Evolutionary conservation across 2,797 vertebrate genomes (phyloP), one percentile per base, ranked within the genome.

Genomic region (Sebastes trivittatus): DNA sequence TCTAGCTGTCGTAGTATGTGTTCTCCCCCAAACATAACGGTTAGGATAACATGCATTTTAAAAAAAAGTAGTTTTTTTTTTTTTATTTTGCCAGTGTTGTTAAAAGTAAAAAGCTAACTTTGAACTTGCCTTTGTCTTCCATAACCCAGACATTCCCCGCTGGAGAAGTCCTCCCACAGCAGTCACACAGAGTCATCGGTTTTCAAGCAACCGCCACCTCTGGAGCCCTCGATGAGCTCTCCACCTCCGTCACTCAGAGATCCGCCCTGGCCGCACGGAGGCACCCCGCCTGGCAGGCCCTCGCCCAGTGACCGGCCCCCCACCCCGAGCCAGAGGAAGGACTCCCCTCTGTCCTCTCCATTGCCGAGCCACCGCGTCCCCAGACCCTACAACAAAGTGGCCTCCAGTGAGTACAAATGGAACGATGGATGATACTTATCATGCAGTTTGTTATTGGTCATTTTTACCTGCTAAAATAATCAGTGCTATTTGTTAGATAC

Each of bases 321-420:
- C 7, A 36, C 65, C 1, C 95, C 91, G 76, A 94, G 79, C 62
- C 95, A 90, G 82, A 95, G 88, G 85, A 93, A 94, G 74, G 95
- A 96, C 29, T 72, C 89, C 0, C 25, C 83, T 10, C 81, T 90
- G 20, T 25, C 78, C 30, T 85, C 92, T 8, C 56, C 62, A 0
- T 23, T 81, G 52, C 72, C 77, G 1, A 68, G 85, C 38, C 93
- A 95, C 73, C 91, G 95, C 2, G 85, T 96, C 74, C 94, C 94
- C 62, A 95, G 96, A 91, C 93, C 96, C 14, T 96, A 97, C 92
- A 98, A 97, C 94, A 98, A 97, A 89, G 94, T 94, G 94, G 94
- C 96, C 87, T 95, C 97, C 52, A 97, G 97, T 98, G 93, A 98
- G 97, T 96, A 70, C 46, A 65, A 20, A 42, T 38, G 23, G 10